phyloP scores from a whole-genome alignment of 37 sponge, comb jelly and placozoan species.

The Chondrilla cf. caribensis region DNA sequence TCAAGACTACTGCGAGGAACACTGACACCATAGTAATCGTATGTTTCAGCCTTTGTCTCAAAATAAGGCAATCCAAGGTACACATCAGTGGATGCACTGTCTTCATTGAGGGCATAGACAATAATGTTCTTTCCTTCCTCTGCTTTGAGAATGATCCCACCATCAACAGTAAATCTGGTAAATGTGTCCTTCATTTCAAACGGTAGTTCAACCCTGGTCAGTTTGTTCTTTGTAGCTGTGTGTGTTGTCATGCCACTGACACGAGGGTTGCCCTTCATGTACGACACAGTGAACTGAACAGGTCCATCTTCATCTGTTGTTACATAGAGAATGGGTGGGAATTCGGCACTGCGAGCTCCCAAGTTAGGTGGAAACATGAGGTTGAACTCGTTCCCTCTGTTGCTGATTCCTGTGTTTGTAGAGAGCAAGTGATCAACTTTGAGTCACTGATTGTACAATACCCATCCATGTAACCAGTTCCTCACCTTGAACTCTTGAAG shows the following conservation, averaged over 20 bases:
- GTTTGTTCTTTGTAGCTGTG: not conserved
- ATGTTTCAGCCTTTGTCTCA: constrained; percentile 8
- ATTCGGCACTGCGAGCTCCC: not conserved
- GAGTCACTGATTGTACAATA: too few relatives aligned
- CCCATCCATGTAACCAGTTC: too few relatives aligned
- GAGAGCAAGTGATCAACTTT: too few relatives aligned
- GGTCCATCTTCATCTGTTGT: not conserved
- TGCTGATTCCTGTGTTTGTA: not conserved
- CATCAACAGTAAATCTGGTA: not conserved
- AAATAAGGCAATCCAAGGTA: constrained; percentile 44
- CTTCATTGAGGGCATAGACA: constrained; percentile 46
- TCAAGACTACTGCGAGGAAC: not conserved
- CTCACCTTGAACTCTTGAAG: too few relatives aligned
- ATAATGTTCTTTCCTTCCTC: constrained; percentile 23
- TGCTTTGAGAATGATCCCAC: not conserved
- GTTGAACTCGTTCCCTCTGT: constrained; percentile 7
- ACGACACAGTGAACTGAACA: not conserved
- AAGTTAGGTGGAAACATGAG: not conserved
- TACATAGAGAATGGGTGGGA: not conserved
- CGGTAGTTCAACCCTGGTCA: not conserved
- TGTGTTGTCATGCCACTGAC: not conserved
- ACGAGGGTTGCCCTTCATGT: not conserved
- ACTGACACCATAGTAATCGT: constrained; percentile 39
- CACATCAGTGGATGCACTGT: constrained; percentile 37
- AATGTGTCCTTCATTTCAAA: not conserved